A percentile compares a stretch with the other conserved stretches of the same genome.
phyloP scores from a whole-genome alignment of 2,113 vertebrate genomes.

The Lampris incognitus region DNA sequence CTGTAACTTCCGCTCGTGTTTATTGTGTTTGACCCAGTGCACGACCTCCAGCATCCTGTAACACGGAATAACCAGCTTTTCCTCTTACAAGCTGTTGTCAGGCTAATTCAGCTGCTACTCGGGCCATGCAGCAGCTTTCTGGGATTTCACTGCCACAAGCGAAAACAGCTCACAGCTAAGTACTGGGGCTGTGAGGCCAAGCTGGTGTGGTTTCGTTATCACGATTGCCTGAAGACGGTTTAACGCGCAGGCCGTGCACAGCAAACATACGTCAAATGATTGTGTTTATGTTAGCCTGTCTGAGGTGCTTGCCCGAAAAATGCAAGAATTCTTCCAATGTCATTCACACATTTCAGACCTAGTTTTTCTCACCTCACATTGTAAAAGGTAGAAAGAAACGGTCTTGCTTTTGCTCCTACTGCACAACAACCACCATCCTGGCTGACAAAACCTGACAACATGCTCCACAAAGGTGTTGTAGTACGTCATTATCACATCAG shows the following conservation, averaged over 20 bases:
- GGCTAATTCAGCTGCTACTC: constrained; percentile 16
- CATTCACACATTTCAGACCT: not conserved
- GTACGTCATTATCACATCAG: no score
- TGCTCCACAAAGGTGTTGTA: not conserved
- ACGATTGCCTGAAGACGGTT: not conserved
- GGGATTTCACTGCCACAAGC: not conserved
- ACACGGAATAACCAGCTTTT: constrained; percentile 66
- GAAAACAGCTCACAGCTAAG: not conserved
- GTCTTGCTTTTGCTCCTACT: no score
- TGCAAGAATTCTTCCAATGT: not conserved
- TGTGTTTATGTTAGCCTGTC: not conserved
- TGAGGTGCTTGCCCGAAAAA: not conserved
- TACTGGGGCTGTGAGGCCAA: not conserved
- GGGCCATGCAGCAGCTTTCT: not conserved
- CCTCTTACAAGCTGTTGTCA: constrained; percentile 38
- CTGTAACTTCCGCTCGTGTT: constrained; percentile 79
- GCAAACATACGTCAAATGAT: no score
- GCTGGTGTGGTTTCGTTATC: not conserved
- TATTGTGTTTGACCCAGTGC: constrained; percentile 72
- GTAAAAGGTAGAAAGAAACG: no score
- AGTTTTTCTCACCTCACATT: not conserved
- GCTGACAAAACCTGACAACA: not conserved
- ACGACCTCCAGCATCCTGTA: constrained; percentile 74
- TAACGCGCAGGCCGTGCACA: no score
- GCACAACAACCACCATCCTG: not conserved